Base-by-base conservation (phyloP, 2,888 invertebrate genomes). In the Galerucella calmariensis region DNA sequence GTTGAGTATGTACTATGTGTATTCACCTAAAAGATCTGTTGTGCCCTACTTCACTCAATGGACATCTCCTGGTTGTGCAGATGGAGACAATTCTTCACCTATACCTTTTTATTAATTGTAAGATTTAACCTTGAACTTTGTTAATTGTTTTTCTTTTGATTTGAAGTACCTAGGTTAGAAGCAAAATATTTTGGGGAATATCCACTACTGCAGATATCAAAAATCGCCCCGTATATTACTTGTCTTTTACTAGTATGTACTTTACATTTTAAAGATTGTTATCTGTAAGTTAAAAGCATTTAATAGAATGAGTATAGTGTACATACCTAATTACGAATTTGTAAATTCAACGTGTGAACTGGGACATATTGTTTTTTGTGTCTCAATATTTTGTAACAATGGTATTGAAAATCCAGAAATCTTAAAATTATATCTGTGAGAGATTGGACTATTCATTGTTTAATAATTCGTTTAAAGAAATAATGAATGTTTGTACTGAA, bases 331-430 rank as follows among this genome's bases (percentile, higher is more conserved):
- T 73, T 69, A 70, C 59, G 51, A 77, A 77, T 75, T 75, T 73
- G 75, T 77, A 66, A 77, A 75, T 70, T 73, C 66, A 75, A 68
- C 80, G 80, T 81, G 81, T 51, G 80, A 81, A 81, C 79, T 75
- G 41, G 77, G 69, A 73, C 77, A 63, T 69, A 75, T 73, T 77
- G 75, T 77, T 65, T 65, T 73, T 48, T 56, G 48, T 78, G 79
- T 77, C 75, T 79, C 72, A 79, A 80, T 78, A 79, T 82, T 82
- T 81, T 80, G 82, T 77, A 82, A 82, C 78, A 76, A 77, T 76
- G 71, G 65, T 70, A 76, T 74, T 72, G 65, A 71, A 67, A 73
- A 67, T 68, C 59, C 68, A 71, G 73, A 63, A 75, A 69, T 76
- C 65, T 63, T 56, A 62, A 72, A 69, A 74, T 73, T 68, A 68